phyloP scores from a whole-genome alignment of 2,888 invertebrate genomes.

The Merodon equestris region DNA sequence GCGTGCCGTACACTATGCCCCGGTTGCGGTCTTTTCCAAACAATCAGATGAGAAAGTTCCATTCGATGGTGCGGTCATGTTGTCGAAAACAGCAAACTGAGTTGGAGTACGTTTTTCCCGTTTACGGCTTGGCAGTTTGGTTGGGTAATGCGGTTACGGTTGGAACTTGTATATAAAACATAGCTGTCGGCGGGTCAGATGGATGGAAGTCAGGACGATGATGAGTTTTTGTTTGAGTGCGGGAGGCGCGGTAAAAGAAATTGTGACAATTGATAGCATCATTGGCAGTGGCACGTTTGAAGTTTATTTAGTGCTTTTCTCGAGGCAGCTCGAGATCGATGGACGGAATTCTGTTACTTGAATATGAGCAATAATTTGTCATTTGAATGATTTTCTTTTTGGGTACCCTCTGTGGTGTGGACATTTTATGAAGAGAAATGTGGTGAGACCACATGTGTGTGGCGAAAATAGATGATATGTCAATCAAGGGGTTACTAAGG shows the following conservation, averaged over 20 bases:
- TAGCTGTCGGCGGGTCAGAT: constrained; percentile 33
- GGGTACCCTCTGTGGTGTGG: too few species aligned
- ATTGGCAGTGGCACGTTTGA: background rate
- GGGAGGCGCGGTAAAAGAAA: too few species aligned
- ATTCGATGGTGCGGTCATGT: constrained; percentile 49
- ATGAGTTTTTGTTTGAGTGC: constrained; percentile 46
- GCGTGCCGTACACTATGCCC: constrained; percentile 1
- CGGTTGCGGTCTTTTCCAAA: background rate
- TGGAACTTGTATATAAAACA: constrained; percentile 32
- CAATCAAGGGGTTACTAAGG: too few species aligned
- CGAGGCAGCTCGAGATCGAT: background rate
- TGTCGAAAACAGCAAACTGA: constrained; percentile 29
- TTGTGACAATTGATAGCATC: too few species aligned
- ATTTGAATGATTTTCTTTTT: too few species aligned
- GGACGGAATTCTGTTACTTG: constrained; percentile 21
- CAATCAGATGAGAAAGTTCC: constrained; percentile 34
- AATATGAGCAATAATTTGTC: constrained; percentile 36
- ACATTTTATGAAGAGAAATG: constrained; percentile 18
- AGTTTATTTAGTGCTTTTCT: constrained; percentile 32
- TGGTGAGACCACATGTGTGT: background rate
- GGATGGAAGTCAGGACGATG: constrained; percentile 47
- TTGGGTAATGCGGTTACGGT: constrained; percentile 30
- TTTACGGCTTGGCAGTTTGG: constrained; percentile 29
- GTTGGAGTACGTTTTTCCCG: constrained; percentile 21
- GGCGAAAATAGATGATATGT: too few species aligned